Percentiles rank a stretch among this genome's conserved stretches.
Evolutionary conservation across 2,888 invertebrate species (phyloP).

Genomic region (Erebia aethiops): DNA sequence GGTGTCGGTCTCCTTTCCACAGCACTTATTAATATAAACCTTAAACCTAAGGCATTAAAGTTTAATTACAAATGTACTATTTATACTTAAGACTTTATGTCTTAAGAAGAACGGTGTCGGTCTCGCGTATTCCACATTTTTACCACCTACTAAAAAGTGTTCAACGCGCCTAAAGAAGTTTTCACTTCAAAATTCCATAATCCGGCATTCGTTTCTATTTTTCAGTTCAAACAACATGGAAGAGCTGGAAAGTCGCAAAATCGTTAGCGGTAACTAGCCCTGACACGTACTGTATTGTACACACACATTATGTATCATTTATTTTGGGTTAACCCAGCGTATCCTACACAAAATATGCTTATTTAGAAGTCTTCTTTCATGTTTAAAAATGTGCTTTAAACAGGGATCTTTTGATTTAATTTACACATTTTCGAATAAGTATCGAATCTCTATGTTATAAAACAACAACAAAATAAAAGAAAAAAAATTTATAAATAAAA

Average conservation of each 20-base stretch:
- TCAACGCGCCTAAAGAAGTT: no score
- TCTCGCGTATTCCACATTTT: no score
- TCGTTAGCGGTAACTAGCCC: slow-evolving; percentile 78
- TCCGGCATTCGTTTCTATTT: slow-evolving; percentile 32
- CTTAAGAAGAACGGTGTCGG: no score
- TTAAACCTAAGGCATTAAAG: no score
- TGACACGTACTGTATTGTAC: slow-evolving; percentile 12
- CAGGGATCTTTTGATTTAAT: neutral
- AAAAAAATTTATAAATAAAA: neutral
- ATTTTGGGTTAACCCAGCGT: slow-evolving; percentile 12
- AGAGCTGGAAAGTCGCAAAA: slow-evolving; percentile 78
- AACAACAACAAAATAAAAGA: neutral
- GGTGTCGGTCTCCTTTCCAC: no score
- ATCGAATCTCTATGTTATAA: neutral
- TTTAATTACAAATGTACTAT: no score
- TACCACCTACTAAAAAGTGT: no score
- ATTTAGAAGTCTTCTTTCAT: slow-evolving; percentile 6
- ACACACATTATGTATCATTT: slow-evolving; percentile 3
- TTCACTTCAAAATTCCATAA: no score
- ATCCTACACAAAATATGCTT: slow-evolving; percentile 11
- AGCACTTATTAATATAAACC: no score
- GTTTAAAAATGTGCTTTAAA: neutral
- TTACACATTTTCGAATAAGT: neutral
- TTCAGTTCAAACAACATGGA: slow-evolving; percentile 79
- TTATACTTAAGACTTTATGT: no score